Base-by-base conservation (phyloP, 2,888 invertebrate species). In the Cetonia aurata region DNA sequence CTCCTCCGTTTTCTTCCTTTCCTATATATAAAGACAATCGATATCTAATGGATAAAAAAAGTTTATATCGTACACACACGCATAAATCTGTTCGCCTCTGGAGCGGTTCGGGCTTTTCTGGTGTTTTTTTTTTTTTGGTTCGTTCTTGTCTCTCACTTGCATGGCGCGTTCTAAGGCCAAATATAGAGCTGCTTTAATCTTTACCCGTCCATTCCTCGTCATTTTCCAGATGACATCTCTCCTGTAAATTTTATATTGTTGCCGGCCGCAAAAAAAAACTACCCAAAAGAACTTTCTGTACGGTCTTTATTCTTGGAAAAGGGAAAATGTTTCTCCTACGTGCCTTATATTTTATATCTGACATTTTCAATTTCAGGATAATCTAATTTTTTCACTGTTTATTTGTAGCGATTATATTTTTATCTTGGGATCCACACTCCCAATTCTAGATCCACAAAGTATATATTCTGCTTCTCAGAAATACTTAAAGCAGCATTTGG, bases 41-140 rank as follows among this genome's bases (percentile, higher is more conserved):
- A 69, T 69, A 69, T 69, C 50, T 57, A 57, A 68, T 68, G 68
- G 57, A 62, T 62, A 62, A 62, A 62, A 52, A 62, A 62, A 62
- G 50, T 50, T 62, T 62, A 62, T 50, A 37, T 62, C 25, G 62
- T 62, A 62, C 62, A 48, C 62, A 50, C 62, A 62, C 50, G 62
- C 62, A 62, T 62, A 62, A 62, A 62, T 62, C 62, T 48, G 10
- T 62, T 62, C 48, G 37, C 62, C 44, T 62, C 55, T 56, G 37
- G 15, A 56, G 33, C 55, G 31, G 25, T 31, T 50, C 53, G 12
- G 53, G 33, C 31, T 56, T 56, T 56, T 37, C 55, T 33, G 33
- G 6, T 37, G 37, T 37, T 50, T 62, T 31, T 62, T 62, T 50
- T 50, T 62, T n/a, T n/a, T n/a, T n/a, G n/a, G n/a, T n/a, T 62